Base-by-base conservation (phyloP, 92 coral and sea anemone species). In the Nematostella vectensis region DNA sequence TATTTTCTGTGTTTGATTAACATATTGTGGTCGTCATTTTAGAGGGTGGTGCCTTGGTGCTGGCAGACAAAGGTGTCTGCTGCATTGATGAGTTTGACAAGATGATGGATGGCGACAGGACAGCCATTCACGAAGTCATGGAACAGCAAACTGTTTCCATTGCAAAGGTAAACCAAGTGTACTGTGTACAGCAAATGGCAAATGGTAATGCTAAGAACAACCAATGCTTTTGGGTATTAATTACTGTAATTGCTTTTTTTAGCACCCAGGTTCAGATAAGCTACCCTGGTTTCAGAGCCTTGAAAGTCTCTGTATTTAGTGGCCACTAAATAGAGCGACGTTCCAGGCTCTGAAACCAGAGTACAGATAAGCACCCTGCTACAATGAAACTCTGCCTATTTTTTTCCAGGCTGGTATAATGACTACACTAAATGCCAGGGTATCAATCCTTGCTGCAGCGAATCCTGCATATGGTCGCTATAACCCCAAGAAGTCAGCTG, bases 401-500 rank as follows among this genome's bases (percentile, higher is more conserved):
- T 22, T 50, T 29, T 26, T 36, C 27, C 55, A 91, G 98, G 98
- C 98, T 61, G 98, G 98, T 18, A 91, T 93, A 27, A 82, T 93
- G 85, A 93, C 99, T 9, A 93, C 96, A 47, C 55, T 93, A 58
- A 93, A 93, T 82, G 99, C 99, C 0, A 70, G 99, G 25, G 99
- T 93, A 21, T 87, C 99, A 2, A 93, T 93, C 69, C 67, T 93
- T 22, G 99, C 99, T 0, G 99, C 99, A 50, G 99, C 99, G 24
- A 93, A 93, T 68, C 99, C 99, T 31, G 99, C 99, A 1, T 93
- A 78, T 61, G 99, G 99, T 22, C 93, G 99, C 2, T 93, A 93
- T 57, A 93, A 93, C 62, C 99, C 99, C 20, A 93, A 93, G 72
- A 91, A 82, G 42, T 78, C 99, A 23, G 99, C 99, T 13, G 99